Percentiles rank a stretch among this genome's conserved stretches.
Conservation (phyloP, 2,888 invertebrate species). For the Psylliodes chrysocephalus region DNA sequence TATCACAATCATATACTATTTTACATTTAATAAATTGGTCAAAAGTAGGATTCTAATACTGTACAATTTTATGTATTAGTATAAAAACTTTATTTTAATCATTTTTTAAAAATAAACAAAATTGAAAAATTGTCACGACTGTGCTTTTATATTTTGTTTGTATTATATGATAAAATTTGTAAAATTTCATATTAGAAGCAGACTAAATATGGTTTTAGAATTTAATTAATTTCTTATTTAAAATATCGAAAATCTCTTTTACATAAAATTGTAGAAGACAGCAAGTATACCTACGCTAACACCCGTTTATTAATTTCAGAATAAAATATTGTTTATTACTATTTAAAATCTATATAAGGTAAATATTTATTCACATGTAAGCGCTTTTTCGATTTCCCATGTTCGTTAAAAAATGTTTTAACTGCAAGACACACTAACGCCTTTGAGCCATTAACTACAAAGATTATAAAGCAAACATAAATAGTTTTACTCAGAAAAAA, state of each 20-base stretch:
- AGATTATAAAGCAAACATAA: too few relatives aligned
- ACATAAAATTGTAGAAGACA: background rate
- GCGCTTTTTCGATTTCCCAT: conserved; percentile 28
- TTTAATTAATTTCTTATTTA: background rate
- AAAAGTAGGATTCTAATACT: conserved; percentile 23
- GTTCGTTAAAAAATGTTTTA: conserved; percentile 13
- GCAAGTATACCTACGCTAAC: background rate
- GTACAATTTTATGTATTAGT: background rate
- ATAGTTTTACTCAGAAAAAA: too few relatives aligned
- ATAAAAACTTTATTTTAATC: too few relatives aligned
- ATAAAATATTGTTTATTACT: conserved; percentile 3
- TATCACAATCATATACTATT: conserved; percentile 45
- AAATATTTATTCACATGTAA: conserved; percentile 12
- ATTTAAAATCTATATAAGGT: background rate
- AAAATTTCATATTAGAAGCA: too few relatives aligned
- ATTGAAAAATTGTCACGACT: too few relatives aligned
- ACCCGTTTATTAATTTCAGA: conserved; percentile 10
- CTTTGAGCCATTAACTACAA: too few relatives aligned
- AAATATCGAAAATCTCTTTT: background rate
- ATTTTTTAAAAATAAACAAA: too few relatives aligned
- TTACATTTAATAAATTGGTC: conserved; percentile 39
- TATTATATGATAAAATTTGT: too few relatives aligned
- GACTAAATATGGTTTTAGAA: too few relatives aligned
- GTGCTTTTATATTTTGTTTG: too few relatives aligned
- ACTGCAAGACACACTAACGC: too few relatives aligned